Base-by-base conservation (phyloP, 2,113 vertebrate species). In the Lontra canadensis region DNA sequence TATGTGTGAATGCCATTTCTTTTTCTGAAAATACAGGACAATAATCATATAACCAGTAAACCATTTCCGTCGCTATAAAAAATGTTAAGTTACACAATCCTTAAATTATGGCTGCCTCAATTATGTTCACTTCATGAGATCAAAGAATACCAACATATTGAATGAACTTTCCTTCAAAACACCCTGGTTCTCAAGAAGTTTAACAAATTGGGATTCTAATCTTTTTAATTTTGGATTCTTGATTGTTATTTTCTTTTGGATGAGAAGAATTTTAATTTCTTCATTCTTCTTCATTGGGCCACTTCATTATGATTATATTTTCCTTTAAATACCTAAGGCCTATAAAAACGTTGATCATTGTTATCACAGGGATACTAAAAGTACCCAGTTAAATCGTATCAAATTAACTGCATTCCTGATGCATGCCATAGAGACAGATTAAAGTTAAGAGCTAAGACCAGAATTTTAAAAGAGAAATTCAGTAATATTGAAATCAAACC, bases 381-480 rank as follows among this genome's bases (percentile, higher is more conserved):
- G 47, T 36, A 89, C 34, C 21, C 73, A 59, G 34, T 67, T 84
- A 76, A 89, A 83, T 90, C 47, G 34, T 26, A 80, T 85, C 55
- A 83, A 73, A 65, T 96, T 36, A 83, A 57, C 26, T 57, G 86
- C 34, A 73, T 78, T 67, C 29, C 18, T 7, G 36, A 88, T 25
- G 36, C 21, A 69, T 42, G 7, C 20, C 47, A 13, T 55, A 90
- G 23, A 85, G 20, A 65, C 31, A 90, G 10, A 67, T 47, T 71
- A 52, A 93, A 88, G 65, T 71, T 76, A 76, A 69, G 31, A 88
- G 55, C 47, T 59, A 82, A 52, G 1, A 47, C 4, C 67, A 47
- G n/a, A 80, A n/a, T 49, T 73, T 47, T 88, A 69, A 61, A 91
- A 57, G 23, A 88, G 59, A 91, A 94, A 79, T 73, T 89, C 78